phyloP scores from a whole-genome alignment of 2,113 vertebrate genomes.

The Anhinga anhinga region DNA sequence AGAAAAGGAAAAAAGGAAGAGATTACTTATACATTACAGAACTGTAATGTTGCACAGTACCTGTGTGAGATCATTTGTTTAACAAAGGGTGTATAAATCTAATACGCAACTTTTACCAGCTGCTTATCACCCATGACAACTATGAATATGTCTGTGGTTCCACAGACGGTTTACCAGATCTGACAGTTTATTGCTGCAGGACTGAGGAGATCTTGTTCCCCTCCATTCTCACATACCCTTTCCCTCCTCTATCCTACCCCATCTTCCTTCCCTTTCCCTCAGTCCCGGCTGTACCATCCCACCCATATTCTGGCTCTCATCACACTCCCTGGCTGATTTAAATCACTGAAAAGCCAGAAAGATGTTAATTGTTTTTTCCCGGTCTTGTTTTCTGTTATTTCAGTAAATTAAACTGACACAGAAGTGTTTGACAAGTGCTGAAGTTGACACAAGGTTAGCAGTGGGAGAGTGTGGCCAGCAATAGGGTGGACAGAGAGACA shows the following conservation, averaged over 20 bases:
- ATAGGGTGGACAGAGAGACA: neutral
- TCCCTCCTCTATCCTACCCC: neutral
- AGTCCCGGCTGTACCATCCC: neutral
- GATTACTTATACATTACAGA: accelerated
- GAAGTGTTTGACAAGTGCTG: neutral
- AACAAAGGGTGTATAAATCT: neutral
- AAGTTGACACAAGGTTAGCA: neutral
- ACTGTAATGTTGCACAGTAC: neutral
- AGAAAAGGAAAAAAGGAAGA: neutral
- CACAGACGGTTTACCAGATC: neutral
- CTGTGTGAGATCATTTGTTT: neutral
- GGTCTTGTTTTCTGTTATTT: neutral
- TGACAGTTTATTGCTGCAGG: neutral
- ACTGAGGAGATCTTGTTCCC: neutral
- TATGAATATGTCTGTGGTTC: neutral
- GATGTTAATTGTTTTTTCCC: neutral
- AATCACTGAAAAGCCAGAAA: neutral
- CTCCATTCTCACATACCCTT: neutral
- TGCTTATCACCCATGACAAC: neutral
- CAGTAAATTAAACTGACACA: neutral
- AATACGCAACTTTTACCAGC: neutral
- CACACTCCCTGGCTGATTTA: neutral
- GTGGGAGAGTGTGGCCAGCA: neutral
- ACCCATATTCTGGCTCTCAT: neutral
- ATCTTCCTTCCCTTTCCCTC: neutral